Conservation (phyloP, 92 coral and sea anemone species). For the Pocillopora grandis region DNA sequence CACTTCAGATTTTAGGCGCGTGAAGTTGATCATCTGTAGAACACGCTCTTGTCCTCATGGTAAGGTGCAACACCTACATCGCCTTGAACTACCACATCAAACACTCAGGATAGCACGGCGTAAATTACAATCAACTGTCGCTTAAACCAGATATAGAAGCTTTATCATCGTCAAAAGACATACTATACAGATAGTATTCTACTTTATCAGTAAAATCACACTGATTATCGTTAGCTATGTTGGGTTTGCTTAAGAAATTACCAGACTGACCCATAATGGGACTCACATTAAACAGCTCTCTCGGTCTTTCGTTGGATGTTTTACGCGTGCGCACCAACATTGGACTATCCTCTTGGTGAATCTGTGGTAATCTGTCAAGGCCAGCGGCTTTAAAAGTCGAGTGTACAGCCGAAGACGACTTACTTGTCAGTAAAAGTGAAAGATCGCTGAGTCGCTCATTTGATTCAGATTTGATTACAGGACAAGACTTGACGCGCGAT, state of each 20-base stretch:
- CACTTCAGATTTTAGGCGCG: too few relatives aligned
- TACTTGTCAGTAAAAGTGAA: background rate
- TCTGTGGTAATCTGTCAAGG: slow-evolving; percentile 25
- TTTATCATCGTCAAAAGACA: slow-evolving; percentile 22
- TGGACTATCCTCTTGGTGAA: slow-evolving; percentile 8
- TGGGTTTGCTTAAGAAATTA: background rate
- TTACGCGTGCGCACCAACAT: slow-evolving; percentile 27
- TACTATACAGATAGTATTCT: slow-evolving; percentile 19
- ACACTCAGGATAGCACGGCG: too few relatives aligned
- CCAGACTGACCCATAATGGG: slow-evolving; percentile 43
- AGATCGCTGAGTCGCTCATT: background rate
- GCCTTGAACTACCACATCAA: too few relatives aligned
- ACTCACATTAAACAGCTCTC: slow-evolving; percentile 46
- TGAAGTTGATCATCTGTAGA: too few relatives aligned
- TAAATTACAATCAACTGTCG: background rate
- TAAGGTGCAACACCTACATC: too few relatives aligned
- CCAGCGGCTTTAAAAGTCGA: background rate
- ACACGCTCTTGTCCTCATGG: too few relatives aligned
- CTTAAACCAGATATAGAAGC: background rate
- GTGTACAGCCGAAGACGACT: background rate
- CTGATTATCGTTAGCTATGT: background rate
- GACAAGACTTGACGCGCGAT: slow-evolving; percentile 25
- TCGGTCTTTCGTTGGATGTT: slow-evolving; percentile 29
- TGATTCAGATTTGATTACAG: slow-evolving; percentile 9
- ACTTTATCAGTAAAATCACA: slow-evolving; percentile 37